Base-by-base conservation (phyloP, 2,888 invertebrate genomes). In the Himalopsyche kuldschensis region DNA sequence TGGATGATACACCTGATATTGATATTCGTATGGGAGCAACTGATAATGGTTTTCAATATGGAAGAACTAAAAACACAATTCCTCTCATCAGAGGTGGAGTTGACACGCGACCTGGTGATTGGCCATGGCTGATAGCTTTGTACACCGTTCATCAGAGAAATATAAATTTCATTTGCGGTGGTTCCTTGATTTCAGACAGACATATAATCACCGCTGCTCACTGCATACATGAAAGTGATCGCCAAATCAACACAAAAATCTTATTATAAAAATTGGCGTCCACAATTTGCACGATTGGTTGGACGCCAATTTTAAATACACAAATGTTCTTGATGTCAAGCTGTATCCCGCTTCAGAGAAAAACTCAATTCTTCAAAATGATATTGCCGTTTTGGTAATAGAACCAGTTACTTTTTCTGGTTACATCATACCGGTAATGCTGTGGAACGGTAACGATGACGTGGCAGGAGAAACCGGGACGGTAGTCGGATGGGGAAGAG, bases 401-500 rank as follows among this genome's bases (percentile, higher is more conserved):
- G 41, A 55, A 35, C 27, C 63, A 5, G 17, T 82, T 8, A n/a
- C 6, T 1, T 82, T 82, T 24, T 69, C 35, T 24, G 10, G 32
- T 32, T 63, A 27, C 24, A 78, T 78, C 24, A 30, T 48, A 41
- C 82, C 82, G 15, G 41, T 82, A 11, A 78, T 69, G 41, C 78
- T 82, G 46, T 84, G 84, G 84, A 20, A 46, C 8, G 75, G 41
- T 35, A 76, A 63, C 17, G 31, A 63, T 11, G 79, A 82, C 63
- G 27, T 77, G 31, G 35, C 75, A 20, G 84, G 84, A 5, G 11
- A 35, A 77, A 20, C 30, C 6, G 94, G 93, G 17, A 89, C 90
- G 17, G 90, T 93, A 4, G 91, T 92, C 8, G 93, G 93, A 10
- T 94, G 93, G 93, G 92, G 90, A 4, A 88, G 87, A 46, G 89